These are phyloP conservation scores for Rapana venosa DNA, from an alignment of 2,888 invertebrate species.

Conservation along the genomic window DNA sequence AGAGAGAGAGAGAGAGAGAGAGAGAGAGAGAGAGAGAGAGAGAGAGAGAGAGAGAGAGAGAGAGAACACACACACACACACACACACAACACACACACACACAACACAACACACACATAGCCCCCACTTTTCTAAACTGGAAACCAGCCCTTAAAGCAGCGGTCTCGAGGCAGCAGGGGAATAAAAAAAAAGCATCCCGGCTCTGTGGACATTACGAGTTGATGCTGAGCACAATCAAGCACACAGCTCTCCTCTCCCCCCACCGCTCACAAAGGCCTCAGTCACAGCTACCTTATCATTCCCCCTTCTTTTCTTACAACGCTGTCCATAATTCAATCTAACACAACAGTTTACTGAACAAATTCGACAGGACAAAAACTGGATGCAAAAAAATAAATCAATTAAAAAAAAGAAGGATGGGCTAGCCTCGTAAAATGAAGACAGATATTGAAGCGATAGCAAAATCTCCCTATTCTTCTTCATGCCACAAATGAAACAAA, in stretches of 20 bases:
- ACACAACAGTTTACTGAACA: conserved; percentile 1
- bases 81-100: conserved; percentile 5
- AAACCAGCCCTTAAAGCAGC: too few relatives aligned
- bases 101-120: conserved; percentile 1
- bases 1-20: too few relatives aligned
- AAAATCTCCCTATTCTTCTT: background rate
- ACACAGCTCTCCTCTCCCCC: background rate
- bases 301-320: too few relatives aligned
- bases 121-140: too few relatives aligned
- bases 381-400: background rate
- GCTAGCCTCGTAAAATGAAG: background rate
- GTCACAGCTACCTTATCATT: background rate
- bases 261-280: background rate
- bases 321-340: background rate
- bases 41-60: too few relatives aligned
- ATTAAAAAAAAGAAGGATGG: background rate
- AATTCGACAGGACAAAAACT: background rate
- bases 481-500: background rate
- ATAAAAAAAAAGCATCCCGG: too few relatives aligned
- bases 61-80: background rate
- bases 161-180: too few relatives aligned
- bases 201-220: too few relatives aligned
- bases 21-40: too few relatives aligned
- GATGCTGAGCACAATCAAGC: too few relatives aligned
- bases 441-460: background rate